Conservation (phyloP, 2,113 vertebrate species). For the Coreoperca whiteheadi region DNA sequence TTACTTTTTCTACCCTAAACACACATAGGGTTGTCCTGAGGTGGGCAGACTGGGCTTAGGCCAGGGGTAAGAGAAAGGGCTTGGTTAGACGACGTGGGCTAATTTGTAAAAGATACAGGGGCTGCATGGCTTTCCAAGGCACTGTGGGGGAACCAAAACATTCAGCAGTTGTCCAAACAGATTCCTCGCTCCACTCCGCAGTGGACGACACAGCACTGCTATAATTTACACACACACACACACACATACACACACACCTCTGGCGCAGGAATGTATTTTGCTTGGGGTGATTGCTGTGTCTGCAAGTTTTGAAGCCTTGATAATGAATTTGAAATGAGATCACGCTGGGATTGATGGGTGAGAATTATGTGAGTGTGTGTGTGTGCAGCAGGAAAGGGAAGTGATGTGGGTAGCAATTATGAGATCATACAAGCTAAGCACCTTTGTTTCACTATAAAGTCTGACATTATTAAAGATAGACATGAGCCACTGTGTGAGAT, state of each 20-base stretch:
- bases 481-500: conserved; percentile 41
- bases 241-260: conserved; percentile 46
- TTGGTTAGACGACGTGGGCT: conserved; percentile 77
- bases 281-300: conserved; percentile 82
- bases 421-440: conserved; percentile 67
- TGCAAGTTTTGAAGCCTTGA: conserved; percentile 81
- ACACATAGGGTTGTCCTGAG: conserved; percentile 49
- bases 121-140: conserved; percentile 80
- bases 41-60: conserved; percentile 69
- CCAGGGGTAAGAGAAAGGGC: conserved; percentile 77
- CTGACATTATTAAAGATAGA: conserved; percentile 45
- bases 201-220: conserved; percentile 70
- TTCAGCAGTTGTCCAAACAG: conserved; percentile 87
- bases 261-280: conserved; percentile 78
- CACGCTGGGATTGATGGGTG: conserved; percentile 78
- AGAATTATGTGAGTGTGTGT: conserved; percentile 60
- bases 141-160: conserved; percentile 84
- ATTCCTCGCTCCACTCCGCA: conserved; percentile 74
- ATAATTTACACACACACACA: conserved; percentile 61
- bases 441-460: conserved; percentile 63
- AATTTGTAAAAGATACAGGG: conserved; percentile 86
- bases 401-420: conserved; percentile 58
- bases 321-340: conserved; percentile 84
- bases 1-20: conserved; percentile 5
- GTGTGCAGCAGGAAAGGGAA: conserved; percentile 27